Base-by-base conservation (phyloP, 64 coral and sea anemone species). In the Porites australiensis region DNA sequence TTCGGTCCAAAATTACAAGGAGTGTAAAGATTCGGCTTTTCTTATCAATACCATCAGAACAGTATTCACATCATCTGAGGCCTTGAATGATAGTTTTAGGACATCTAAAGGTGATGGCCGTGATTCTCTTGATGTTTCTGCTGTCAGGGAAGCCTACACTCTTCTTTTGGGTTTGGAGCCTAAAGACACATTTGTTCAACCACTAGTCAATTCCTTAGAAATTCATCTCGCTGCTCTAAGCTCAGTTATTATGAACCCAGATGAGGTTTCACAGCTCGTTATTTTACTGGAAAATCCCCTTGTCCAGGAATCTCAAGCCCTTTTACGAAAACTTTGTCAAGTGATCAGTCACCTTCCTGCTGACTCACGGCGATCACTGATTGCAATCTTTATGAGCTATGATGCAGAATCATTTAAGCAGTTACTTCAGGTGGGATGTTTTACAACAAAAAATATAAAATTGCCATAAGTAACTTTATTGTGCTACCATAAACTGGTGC, bases 21-120 rank as follows among this genome's bases (percentile, higher is more conserved):
- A 92, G 8, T 96, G 94, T 50, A 77, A 93, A 74, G 98, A 99
- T 19, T 51, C 91, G 4, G 82, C 98, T 69, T 99, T 99, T 89
- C 88, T 99, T 71, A 49, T 96, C 11, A 99, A 99, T 43, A 99
- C 98, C n/a, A 94, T 99, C 87, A 81, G 98, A 79, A 99, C 98
- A 65, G 98, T 99, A 14, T 99, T 99, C 65, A 88, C 94, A 57
- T 89, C 88, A 71, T 83, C 90, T 49, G 83, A 99, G 88, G 98
- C 98, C 65, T 80, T 99, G 8, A 99, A 99, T 99, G 94, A 96
- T 2, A 99, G 98, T 75, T 99, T 99, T 51, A 93, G 75, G 45
- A 79, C 82, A 58, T 77, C 74, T 51, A 67, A 58, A 58, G 66
- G 64, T 15, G 62, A 76, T 74, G 47, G 60, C 49, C 23, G 50